phyloP scores from a whole-genome alignment of 2,797 vertebrate genomes.

The Mormyrus proboscirostris region DNA sequence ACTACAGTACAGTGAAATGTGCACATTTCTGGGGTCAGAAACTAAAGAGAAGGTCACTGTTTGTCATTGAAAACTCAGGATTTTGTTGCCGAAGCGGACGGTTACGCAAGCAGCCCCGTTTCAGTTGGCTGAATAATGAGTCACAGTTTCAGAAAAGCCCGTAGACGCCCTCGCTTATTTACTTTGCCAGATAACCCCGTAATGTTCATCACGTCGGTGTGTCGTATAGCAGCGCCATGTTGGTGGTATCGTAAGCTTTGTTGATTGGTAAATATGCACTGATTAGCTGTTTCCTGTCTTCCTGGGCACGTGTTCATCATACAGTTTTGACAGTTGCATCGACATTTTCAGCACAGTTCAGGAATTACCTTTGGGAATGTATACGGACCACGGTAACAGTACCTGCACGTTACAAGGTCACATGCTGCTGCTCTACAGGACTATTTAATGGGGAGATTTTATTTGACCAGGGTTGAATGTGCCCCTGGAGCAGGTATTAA shows the following conservation, averaged over 20 bases:
- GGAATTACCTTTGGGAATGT: background rate
- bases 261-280: background rate
- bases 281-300: background rate
- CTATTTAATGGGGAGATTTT: background rate
- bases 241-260: background rate
- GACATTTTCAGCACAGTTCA: background rate
- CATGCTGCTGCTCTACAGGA: background rate
- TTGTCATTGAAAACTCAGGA: background rate
- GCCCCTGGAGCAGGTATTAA: background rate
- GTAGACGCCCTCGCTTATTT: background rate
- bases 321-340: background rate
- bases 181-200: background rate
- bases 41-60: background rate
- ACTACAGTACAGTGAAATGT: background rate
- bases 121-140: background rate
- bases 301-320: background rate
- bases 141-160: background rate
- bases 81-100: background rate
- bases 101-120: constrained; percentile 23
- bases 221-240: background rate
- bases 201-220: background rate
- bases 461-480: background rate
- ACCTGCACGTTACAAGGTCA: background rate
- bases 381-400: background rate
- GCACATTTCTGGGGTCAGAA: background rate